phyloP scores from a whole-genome alignment of 2,888 invertebrate species.

The Anagyrus pseudococci region DNA sequence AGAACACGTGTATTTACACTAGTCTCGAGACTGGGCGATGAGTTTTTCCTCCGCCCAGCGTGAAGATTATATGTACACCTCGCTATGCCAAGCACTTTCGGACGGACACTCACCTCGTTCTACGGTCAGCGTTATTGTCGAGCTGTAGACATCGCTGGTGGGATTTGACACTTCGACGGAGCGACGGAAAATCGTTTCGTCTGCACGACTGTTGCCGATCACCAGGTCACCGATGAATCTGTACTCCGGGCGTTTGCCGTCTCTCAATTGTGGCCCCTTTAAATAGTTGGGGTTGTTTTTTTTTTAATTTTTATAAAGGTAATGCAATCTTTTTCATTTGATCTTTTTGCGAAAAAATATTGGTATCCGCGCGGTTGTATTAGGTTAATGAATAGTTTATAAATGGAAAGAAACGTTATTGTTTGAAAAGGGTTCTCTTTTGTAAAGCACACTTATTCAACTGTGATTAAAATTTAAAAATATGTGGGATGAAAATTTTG shows the following conservation, averaged over 20 bases:
- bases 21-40: neutral
- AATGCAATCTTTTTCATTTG: too few relatives aligned
- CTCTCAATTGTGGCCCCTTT: conserved; percentile 15
- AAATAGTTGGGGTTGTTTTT: neutral
- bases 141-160: conserved; percentile 49
- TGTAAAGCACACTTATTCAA: too few relatives aligned
- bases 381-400: too few relatives aligned
- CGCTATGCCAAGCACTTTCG: neutral
- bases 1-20: neutral
- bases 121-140: conserved; percentile 47
- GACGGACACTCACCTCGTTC: conserved; percentile 48
- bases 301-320: neutral
- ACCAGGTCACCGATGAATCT: conserved; percentile 55
- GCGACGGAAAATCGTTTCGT: conserved; percentile 55
- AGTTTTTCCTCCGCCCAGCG: neutral
- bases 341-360: too few relatives aligned
- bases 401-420: too few relatives aligned
- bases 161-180: conserved; percentile 53
- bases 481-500: too few relatives aligned
- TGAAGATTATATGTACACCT: too few relatives aligned
- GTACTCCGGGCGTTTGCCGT: neutral
- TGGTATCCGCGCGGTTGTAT: too few relatives aligned
- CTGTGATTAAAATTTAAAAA: too few relatives aligned
- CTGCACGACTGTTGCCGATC: conserved; percentile 50
- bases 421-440: too few relatives aligned